Conservation (phyloP, 2,113 vertebrate species). For the Eublepharis macularius region DNA sequence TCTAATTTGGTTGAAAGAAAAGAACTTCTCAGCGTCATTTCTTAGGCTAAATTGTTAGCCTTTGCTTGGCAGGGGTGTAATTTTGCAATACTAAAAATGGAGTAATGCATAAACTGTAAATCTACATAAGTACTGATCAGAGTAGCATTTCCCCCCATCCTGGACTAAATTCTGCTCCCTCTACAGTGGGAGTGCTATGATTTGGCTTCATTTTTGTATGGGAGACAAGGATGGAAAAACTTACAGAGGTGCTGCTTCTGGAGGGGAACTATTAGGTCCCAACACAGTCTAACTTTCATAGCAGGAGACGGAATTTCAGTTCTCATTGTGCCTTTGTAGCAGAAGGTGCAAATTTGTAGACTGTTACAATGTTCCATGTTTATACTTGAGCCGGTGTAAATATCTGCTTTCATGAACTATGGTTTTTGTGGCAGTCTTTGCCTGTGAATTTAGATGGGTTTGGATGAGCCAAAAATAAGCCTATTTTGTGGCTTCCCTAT, state of each 20-base stretch:
- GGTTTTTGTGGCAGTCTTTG: slow-evolving; percentile 10
- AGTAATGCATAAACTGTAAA: slow-evolving; percentile 51
- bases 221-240: slow-evolving; percentile 36
- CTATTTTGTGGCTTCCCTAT: not conserved
- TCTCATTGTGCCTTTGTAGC: not conserved
- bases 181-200: slow-evolving; percentile 13
- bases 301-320: slow-evolving; percentile 19
- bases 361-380: slow-evolving; percentile 10
- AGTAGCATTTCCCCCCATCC: slow-evolving; percentile 52
- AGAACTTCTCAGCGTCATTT: slow-evolving; percentile 58
- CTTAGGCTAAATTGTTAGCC: slow-evolving; percentile 47
- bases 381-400: not conserved
- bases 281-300: slow-evolving; percentile 42
- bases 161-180: slow-evolving; percentile 48
- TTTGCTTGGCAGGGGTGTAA: slow-evolving; percentile 49
- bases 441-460: not conserved
- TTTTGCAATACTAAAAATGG: slow-evolving; percentile 51
- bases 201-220: slow-evolving; percentile 29
- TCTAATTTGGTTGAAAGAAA: slow-evolving; percentile 54
- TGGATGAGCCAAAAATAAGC: not conserved
- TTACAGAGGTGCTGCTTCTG: slow-evolving; percentile 16
- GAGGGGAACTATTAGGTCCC: slow-evolving; percentile 40
- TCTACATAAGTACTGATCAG: slow-evolving; percentile 61
- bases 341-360: slow-evolving; percentile 32
- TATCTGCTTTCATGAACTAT: slow-evolving; percentile 6